Evolutionary conservation across 2,888 invertebrate species (phyloP).

Genomic region (Orchesellides sinensis): DNA sequence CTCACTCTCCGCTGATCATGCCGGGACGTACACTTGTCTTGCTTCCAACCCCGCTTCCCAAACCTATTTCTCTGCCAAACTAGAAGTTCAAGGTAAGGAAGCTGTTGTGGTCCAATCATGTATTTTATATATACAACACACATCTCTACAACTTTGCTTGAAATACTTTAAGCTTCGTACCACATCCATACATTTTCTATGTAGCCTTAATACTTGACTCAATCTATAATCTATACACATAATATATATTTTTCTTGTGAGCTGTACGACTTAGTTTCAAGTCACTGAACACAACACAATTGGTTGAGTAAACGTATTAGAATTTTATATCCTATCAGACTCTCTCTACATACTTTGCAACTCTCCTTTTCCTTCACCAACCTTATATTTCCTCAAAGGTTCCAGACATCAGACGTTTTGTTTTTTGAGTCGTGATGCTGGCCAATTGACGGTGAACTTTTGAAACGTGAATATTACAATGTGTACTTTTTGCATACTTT

Average conservation of each 20-base stretch:
- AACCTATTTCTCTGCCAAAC: constrained; percentile 76
- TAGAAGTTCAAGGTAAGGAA: constrained; percentile 78
- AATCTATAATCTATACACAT: constrained; percentile 20
- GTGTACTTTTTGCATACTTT: constrained; percentile 6
- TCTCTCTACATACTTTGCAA: constrained; percentile 5
- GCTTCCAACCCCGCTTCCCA: constrained; percentile 76
- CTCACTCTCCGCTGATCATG: constrained; percentile 75
- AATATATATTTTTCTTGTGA: constrained; percentile 27
- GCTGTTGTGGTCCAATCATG: not conserved
- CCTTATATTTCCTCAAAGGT: constrained; percentile 21
- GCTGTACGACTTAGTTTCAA: constrained; percentile 7
- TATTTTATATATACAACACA: not conserved
- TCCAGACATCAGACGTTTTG: constrained; percentile 62
- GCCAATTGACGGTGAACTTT: constrained; percentile 68
- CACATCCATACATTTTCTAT: constrained; percentile 1
- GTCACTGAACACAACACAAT: constrained; percentile 54
- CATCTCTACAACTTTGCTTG: not conserved
- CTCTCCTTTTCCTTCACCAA: constrained; percentile 16
- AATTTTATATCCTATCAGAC: constrained; percentile 16
- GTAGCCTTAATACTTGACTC: no score
- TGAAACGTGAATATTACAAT: constrained; percentile 41
- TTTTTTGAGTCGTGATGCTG: constrained; percentile 67
- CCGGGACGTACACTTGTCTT: constrained; percentile 76
- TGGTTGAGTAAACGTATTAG: constrained; percentile 30
- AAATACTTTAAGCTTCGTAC: no score